Evolutionary conservation across 2,888 invertebrate species (phyloP), one percentile per base, ranked within the genome.

Genomic region (Lordiphosa fenestrarum): DNA sequence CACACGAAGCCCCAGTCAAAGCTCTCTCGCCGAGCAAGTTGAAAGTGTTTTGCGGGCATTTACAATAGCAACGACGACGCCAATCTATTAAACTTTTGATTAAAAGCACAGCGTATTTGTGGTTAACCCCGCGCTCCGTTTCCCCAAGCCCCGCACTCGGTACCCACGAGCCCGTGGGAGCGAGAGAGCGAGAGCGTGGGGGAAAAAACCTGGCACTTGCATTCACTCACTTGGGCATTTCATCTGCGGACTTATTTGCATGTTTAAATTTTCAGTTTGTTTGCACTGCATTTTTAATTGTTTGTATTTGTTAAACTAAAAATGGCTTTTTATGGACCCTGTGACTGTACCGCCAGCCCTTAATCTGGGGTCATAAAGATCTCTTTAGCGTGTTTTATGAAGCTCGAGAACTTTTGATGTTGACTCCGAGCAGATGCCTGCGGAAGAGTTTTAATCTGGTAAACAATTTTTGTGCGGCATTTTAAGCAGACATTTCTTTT

Each of bases 41-140:
- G 71, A 66, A 83, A 77, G 83, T 75, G 58, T 55, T 77, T 82
- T 73, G 84, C 84, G 84, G 48, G 57, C 62, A 44, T 66, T 71
- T 56, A 69, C n/a, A n/a, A n/a, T n/a, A n/a, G n/a, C n/a, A n/a
- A 7, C 40, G 40, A 53, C 54, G 57, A 71, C 82, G 82, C 84
- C 70, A 84, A 77, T 76, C 82, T 63, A 84, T 84, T 81, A 70
- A 66, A 76, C 67, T 81, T 84, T 84, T 76, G 66, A 73, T 76
- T 73, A 82, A 76, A 82, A 82, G 69, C 74, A 64, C 77, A 74
- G 40, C 47, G 37, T 49, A 62, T 66, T 70, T 73, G 23, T 23
- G 23, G 23, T 23, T 23, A 23, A 23, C 23, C 23, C 23, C 23
- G 25, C 25, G 25, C 13, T 30, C 12, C 6, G 25, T 4, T 6